Evolutionary conservation across 1,140 invertebrate genomes (phyloP), one percentile per base, ranked within the genome.

Genomic region (Luehdorfia chinensis): DNA sequence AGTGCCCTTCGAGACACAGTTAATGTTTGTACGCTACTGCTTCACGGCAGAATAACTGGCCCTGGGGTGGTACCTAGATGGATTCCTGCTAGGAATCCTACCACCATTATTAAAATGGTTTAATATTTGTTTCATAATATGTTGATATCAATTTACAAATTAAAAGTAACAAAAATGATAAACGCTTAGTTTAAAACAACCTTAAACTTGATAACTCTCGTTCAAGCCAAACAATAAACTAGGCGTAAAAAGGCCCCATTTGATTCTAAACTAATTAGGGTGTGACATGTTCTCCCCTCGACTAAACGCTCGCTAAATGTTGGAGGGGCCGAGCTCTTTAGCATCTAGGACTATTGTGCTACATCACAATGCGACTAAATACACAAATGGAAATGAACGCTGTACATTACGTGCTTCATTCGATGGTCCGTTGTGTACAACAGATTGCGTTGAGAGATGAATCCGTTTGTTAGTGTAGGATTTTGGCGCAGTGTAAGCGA

Each of bases 241-340:
- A 54, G 57, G 55, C 50, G 59, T 55, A 66, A 69, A 70, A 66
- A 68, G 60, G 43, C 57, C 43, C 46, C 50, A 34, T 74, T 66
- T 75, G 66, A 78, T 75, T 70, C 55, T 58, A 59, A 68, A 70
- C 64, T 74, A 74, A 74, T 75, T 72, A 72, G 62, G 55, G 62
- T 65, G 55, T 52, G 60, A 62, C 58, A 46, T 14, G 50, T 28
- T 50, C 50, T 46, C 55, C 45, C 59, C 57, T 47, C 28, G 37
- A 51, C 56, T 55, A 60, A 64, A 55, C 43, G 55, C 58, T 50
- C 50, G 59, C 61, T 65, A 67, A 71, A 52, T 54, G 57, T 25
- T 47, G 44, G 47, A 49, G 57, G 58, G 57, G 32, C 30, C 14
- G 34, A 30, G 16, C 34, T 37, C 34, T 37, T 37, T 37, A 37